Evolutionary conservation across 2,797 vertebrate species (phyloP).

Genomic region (Choloepus didactylus): DNA sequence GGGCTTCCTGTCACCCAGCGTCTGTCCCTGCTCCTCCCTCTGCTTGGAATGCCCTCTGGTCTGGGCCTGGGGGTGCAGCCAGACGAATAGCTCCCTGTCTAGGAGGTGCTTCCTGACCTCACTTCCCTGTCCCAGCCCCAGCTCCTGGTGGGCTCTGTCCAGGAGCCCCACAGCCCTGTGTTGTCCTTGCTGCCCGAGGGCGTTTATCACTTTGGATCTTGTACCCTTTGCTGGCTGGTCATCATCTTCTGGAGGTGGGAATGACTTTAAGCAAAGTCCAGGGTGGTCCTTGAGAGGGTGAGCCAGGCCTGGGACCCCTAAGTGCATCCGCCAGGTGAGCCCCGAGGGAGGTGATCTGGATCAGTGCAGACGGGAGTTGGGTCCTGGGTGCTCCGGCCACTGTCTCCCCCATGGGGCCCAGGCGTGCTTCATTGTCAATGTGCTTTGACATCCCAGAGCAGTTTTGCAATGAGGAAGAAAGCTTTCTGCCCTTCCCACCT

Average conservation of each 20-base stretch:
- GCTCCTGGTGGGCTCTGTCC: not conserved
- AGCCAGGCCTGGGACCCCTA: no score
- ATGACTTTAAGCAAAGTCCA: not conserved
- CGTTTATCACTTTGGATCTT: accelerated
- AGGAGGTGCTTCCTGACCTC: accelerated
- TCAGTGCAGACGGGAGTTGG: accelerated
- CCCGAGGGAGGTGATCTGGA: not conserved
- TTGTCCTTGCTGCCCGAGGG: accelerated
- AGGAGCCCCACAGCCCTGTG: not conserved
- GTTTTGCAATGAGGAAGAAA: not conserved
- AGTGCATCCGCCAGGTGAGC: no score
- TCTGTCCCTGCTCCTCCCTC: not conserved
- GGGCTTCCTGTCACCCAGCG: not conserved
- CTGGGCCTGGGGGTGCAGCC: no score
- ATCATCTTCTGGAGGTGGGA: not conserved
- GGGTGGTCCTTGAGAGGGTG: not conserved
- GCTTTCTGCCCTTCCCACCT: not conserved
- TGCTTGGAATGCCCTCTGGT: accelerated
- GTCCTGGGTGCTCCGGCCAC: accelerated
- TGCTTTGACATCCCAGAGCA: not conserved
- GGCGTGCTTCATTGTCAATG: accelerated
- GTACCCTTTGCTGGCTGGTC: not conserved
- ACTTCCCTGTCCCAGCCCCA: not conserved
- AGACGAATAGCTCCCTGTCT: not conserved
- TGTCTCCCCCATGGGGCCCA: not conserved